Evolutionary conservation across 1,140 invertebrate genomes (phyloP).

Genomic region (Brachystomella parvula): DNA sequence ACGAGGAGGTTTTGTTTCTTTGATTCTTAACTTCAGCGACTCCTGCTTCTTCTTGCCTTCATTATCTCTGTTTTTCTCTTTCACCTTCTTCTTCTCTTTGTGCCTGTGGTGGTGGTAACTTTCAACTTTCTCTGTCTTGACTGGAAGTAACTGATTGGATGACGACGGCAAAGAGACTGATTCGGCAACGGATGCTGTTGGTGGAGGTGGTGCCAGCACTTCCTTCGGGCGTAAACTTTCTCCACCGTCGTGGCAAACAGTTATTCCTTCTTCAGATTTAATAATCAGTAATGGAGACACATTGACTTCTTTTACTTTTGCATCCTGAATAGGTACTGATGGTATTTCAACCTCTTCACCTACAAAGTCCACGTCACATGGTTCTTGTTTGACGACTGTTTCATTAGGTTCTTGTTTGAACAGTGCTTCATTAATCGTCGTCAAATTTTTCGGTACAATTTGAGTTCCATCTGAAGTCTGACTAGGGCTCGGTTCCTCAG

Average conservation of each 20-base stretch:
- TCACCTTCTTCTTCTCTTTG: background rate
- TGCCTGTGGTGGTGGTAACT: background rate
- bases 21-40: too few relatives aligned
- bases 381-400: too few relatives aligned
- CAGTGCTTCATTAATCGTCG: too few relatives aligned
- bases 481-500: too few relatives aligned
- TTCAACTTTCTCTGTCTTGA: background rate
- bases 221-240: background rate
- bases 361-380: too few relatives aligned
- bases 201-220: background rate
- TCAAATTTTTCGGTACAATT: too few relatives aligned
- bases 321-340: too few relatives aligned
- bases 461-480: too few relatives aligned
- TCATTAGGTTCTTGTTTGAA: too few relatives aligned
- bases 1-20: background rate
- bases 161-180: too few relatives aligned
- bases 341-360: too few relatives aligned
- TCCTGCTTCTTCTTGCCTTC: too few relatives aligned
- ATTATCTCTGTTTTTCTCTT: constrained; percentile 2
- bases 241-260: background rate
- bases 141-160: background rate
- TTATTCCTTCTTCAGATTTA: background rate
- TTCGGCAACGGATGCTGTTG: background rate
- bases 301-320: background rate
- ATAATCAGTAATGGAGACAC: background rate